Percentiles rank a stretch among this genome's conserved stretches.
Evolutionary conservation across 2,113 vertebrate species (phyloP).

Genomic region (Oxyura jamaicensis): DNA sequence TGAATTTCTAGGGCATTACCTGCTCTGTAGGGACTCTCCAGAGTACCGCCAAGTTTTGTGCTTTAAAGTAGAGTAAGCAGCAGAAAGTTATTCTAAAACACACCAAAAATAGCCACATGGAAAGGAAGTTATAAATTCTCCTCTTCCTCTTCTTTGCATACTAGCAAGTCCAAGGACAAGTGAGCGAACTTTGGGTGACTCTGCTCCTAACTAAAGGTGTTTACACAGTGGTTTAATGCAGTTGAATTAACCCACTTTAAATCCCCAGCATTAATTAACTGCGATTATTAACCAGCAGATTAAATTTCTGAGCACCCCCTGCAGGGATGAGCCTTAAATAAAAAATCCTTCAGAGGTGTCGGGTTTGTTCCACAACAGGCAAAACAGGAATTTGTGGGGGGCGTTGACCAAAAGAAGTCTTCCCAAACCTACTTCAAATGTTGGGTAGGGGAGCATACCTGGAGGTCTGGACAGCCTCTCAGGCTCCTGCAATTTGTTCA

Average conservation of each 20-base stretch:
- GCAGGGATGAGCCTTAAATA: background rate
- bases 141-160: rapidly evolving
- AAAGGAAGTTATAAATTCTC: background rate
- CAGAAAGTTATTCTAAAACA: background rate
- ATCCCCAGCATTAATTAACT: background rate
- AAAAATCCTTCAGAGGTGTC: background rate
- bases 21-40: background rate
- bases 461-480: background rate
- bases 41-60: background rate
- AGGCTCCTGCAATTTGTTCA: background rate
- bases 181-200: background rate
- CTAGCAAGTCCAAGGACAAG: background rate
- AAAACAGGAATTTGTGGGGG: rapidly evolving
- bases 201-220: background rate
- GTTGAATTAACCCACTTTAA: background rate
- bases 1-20: background rate
- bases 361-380: background rate
- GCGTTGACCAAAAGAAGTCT: background rate
- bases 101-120: background rate
- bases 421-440: background rate
- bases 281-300: background rate
- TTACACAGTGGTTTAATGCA: background rate
- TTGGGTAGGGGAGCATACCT: rapidly evolving
- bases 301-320: background rate
- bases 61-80: background rate